These are phyloP conservation scores for Plodia interpunctella DNA, from an alignment of 1,140 invertebrate genomes.

Conservation along the genomic window DNA sequence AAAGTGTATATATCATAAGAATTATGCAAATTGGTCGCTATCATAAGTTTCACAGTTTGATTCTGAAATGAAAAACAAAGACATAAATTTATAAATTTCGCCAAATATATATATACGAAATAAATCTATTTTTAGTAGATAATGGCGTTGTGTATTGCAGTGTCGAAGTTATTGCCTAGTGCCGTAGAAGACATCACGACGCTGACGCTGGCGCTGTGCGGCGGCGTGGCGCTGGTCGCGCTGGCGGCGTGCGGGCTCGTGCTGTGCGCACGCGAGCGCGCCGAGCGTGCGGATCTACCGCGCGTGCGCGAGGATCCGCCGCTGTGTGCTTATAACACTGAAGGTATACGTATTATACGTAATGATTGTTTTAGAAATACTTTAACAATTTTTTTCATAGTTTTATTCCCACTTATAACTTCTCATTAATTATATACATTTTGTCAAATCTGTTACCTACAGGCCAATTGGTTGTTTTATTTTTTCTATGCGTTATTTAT, in stretches of 20 bases:
- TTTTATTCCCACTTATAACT: too few species aligned
- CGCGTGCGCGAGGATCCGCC: slow-evolving; percentile 40
- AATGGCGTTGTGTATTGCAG: background rate
- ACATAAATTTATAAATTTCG: too few species aligned
- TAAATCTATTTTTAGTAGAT: too few species aligned
- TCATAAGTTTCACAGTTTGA: slow-evolving; percentile 64
- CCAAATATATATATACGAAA: too few species aligned
- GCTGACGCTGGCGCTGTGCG: slow-evolving; percentile 55
- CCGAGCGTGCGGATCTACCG: slow-evolving; percentile 30
- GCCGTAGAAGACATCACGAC: slow-evolving; percentile 61
- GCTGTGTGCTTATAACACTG: slow-evolving; percentile 60
- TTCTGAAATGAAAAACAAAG: slow-evolving; percentile 41
- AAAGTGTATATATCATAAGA: too few species aligned
- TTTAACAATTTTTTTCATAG: too few species aligned
- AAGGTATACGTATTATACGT: slow-evolving; percentile 39
- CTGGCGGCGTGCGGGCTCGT: slow-evolving; percentile 66
- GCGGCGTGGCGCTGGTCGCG: slow-evolving; percentile 61
- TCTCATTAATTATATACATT: too few species aligned
- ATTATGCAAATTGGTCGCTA: slow-evolving; percentile 66
- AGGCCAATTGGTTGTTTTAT: too few species aligned
- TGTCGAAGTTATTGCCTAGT: slow-evolving; percentile 24
- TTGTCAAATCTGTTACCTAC: too few species aligned
- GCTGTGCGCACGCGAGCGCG: slow-evolving; percentile 58
- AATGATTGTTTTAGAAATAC: too few species aligned
- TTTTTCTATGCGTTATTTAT: too few species aligned